Percentiles rank a stretch among this genome's conserved stretches.
These are phyloP conservation scores for Marmota flaviventris DNA, from an alignment of 2,113 vertebrate genomes.

Conservation along the genomic window DNA sequence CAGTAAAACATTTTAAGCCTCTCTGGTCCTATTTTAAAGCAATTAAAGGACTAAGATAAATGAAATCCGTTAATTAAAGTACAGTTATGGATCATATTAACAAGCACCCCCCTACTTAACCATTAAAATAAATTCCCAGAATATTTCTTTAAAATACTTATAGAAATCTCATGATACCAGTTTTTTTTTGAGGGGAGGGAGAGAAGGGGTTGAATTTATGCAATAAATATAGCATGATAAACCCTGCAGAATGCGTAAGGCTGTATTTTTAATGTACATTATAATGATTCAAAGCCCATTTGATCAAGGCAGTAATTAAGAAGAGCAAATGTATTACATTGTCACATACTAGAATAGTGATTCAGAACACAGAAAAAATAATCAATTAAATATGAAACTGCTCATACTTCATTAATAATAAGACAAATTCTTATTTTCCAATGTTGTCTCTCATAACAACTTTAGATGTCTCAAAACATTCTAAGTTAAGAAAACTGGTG, in stretches of 20 bases:
- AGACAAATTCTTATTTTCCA: background rate
- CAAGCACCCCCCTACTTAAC: background rate
- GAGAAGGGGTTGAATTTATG: background rate
- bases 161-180: background rate
- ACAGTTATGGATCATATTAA: background rate
- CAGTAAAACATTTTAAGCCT: constrained; percentile 44
- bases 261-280: background rate
- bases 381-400: background rate
- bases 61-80: background rate
- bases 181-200: background rate
- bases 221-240: background rate
- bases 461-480: background rate
- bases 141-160: constrained; percentile 30
- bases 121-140: background rate
- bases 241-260: background rate
- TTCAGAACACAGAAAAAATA: background rate
- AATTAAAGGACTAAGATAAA: constrained; percentile 19
- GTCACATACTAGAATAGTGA: background rate
- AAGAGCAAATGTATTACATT: background rate
- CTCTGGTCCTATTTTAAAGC: constrained; percentile 37
- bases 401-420: background rate
- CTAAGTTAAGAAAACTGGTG: background rate
- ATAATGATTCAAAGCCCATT: background rate
- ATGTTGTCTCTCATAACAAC: background rate
- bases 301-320: constrained; percentile 18